These are phyloP conservation scores for Poecilia wingei DNA, from an alignment of 2,797 vertebrate species.

Conservation along the genomic window DNA sequence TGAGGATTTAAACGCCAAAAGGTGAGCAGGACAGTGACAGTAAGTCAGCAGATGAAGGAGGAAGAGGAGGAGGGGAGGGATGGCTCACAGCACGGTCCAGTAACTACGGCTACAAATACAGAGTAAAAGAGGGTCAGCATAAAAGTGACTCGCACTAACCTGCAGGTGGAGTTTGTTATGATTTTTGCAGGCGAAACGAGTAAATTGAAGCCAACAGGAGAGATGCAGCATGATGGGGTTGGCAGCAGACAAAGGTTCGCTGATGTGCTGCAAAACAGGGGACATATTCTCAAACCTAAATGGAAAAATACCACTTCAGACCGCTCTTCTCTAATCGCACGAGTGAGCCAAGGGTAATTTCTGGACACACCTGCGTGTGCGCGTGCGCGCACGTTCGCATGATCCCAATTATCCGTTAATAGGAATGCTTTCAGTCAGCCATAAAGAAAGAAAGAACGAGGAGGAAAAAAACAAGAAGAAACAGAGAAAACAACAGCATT, in stretches of 20 bases:
- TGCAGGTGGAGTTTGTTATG: conserved; percentile 35
- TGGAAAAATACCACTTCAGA: not conserved
- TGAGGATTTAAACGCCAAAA: conserved; percentile 72
- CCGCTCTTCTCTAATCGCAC: not conserved
- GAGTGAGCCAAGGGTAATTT: conserved; percentile 11
- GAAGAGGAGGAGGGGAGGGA: conserved; percentile 28
- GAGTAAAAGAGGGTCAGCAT: conserved; percentile 57
- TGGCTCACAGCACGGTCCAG: conserved; percentile 26
- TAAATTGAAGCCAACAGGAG: conserved; percentile 3
- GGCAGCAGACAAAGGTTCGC: not conserved
- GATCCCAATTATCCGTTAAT: conserved; percentile 37
- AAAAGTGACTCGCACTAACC: conserved; percentile 49
- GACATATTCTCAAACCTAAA: not conserved
- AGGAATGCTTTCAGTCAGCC: conserved; percentile 35
- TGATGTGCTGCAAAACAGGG: not conserved
- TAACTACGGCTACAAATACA: conserved; percentile 34
- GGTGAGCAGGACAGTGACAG: conserved; percentile 71
- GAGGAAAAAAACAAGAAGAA: not conserved
- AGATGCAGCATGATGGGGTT: not conserved
- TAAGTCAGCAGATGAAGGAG: conserved; percentile 72
- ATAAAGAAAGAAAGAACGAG: not conserved
- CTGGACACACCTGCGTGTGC: not conserved
- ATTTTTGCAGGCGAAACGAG: conserved; percentile 24
- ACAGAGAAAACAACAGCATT: conserved; percentile 45
- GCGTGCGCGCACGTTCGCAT: conserved; percentile 8